Conservation (phyloP, 1,140 invertebrate genomes). For the Bradynema listronoti region DNA sequence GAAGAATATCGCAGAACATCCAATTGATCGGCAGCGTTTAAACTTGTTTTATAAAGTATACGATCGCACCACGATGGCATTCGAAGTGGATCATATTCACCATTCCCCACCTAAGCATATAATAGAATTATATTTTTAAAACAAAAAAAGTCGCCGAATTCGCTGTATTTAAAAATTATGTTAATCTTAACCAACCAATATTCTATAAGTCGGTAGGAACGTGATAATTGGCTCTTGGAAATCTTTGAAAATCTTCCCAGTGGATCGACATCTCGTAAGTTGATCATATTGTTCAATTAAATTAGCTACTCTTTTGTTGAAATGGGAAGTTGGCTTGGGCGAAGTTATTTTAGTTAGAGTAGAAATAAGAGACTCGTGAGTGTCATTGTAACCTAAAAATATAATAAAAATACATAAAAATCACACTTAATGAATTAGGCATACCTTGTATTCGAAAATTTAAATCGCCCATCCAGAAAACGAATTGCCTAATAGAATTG, state of each 20-base stretch:
- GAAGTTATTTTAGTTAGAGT: too few species aligned
- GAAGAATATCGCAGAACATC: conserved; percentile 10
- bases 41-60: conserved; percentile 18
- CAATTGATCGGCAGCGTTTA: background rate
- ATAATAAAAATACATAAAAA: background rate
- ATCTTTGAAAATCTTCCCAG: conserved; percentile 18
- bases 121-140: background rate
- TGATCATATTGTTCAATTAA: conserved; percentile 26
- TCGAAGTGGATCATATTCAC: conserved; percentile 17
- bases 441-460: conserved; percentile 27
- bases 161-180: background rate
- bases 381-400: too few species aligned
- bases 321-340: too few species aligned
- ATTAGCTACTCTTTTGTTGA: too few species aligned
- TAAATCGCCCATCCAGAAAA: conserved; percentile 31
- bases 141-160: too few species aligned
- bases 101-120: conserved; percentile 10
- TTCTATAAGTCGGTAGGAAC: conserved; percentile 34
- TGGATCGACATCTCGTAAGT: conserved; percentile 14
- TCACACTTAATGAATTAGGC: conserved; percentile 2
- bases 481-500: conserved; percentile 15
- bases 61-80: conserved; percentile 28
- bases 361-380: too few species aligned
- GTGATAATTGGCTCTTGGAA: conserved; percentile 20
- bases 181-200: conserved; percentile 16